Evolutionary conservation across 1,140 invertebrate genomes (phyloP).

Genomic region (Brachionus paranguensis): DNA sequence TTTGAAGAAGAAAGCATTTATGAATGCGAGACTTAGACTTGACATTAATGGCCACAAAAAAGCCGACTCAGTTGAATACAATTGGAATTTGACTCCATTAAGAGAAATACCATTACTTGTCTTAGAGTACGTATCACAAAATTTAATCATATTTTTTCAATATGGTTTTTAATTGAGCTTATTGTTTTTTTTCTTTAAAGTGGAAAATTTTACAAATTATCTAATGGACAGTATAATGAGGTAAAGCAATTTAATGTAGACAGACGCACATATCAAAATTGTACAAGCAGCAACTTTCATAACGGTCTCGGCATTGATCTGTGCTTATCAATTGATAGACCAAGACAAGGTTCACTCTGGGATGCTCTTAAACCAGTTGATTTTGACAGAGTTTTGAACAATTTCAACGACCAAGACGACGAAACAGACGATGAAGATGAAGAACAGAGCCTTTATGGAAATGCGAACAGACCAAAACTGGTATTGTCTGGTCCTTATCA

Average conservation of each 20-base stretch:
- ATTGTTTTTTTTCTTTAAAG: neutral
- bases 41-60: conserved; percentile 7
- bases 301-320: neutral
- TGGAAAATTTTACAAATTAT: conserved; percentile 38
- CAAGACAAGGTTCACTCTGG: neutral
- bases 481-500: conserved; percentile 23
- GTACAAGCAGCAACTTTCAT: conserved; percentile 20
- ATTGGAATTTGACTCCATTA: conserved; percentile 13
- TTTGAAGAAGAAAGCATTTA: conserved; percentile 17
- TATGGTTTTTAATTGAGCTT: neutral
- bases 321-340: neutral
- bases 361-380: conserved; percentile 7
- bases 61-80: neutral
- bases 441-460: neutral
- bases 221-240: conserved; percentile 2
- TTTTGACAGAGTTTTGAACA: neutral
- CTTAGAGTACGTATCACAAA: neutral
- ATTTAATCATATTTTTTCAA: neutral
- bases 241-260: conserved; percentile 7
- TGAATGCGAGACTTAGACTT: conserved; percentile 22
- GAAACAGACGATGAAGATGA: conserved; percentile 16
- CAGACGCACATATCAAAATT: neutral
- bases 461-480: neutral
- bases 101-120: conserved; percentile 22
- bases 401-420: conserved; percentile 2